These are phyloP conservation scores for Montipora capitata DNA, from an alignment of 92 coral and sea anemone species.

Conservation along the genomic window DNA sequence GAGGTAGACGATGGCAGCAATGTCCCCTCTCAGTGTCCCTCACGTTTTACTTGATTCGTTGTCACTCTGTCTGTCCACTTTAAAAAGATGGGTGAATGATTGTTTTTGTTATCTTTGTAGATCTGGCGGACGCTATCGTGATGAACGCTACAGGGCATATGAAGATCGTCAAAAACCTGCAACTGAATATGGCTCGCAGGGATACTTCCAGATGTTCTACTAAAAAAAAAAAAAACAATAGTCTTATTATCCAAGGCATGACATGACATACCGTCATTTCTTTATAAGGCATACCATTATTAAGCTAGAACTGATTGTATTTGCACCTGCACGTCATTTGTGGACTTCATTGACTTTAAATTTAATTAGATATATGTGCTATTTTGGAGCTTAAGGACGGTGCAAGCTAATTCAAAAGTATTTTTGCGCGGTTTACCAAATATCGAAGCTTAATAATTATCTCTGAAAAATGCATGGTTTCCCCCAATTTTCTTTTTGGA, in stretches of 20 bases:
- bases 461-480: no score
- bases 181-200: conserved; percentile 86
- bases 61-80: not conserved
- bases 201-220: conserved; percentile 87
- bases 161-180: conserved; percentile 81
- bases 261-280: no score
- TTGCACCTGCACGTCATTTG: not conserved
- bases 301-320: not conserved
- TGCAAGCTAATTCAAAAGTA: no score
- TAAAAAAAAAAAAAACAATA: not conserved
- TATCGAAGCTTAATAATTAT: no score
- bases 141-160: conserved; percentile 76
- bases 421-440: not conserved
- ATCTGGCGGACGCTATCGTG: conserved; percentile 79
- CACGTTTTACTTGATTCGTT: not conserved
- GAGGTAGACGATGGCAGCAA: no score
- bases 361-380: no score
- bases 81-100: no score
- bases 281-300: not conserved
- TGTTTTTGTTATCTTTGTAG: not conserved
- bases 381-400: no score
- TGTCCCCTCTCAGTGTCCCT: no score
- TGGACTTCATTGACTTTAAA: not conserved
- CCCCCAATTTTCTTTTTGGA: no score
- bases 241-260: not conserved